Percentiles rank a stretch among this genome's conserved stretches.
Evolutionary conservation across 2,113 vertebrate species (phyloP).

Genomic region (Abramis brama): DNA sequence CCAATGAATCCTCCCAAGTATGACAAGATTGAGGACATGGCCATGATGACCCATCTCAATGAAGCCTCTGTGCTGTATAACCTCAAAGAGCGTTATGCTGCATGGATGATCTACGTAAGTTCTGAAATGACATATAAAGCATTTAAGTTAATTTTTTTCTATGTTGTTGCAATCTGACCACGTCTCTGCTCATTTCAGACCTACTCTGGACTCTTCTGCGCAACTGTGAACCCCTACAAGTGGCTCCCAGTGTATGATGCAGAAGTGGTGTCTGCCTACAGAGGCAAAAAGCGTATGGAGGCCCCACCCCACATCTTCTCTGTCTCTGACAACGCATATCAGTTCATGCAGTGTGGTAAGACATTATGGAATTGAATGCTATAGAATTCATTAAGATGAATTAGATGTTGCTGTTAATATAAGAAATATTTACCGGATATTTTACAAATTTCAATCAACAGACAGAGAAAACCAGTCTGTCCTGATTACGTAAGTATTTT

Average conservation of each 20-base stretch:
- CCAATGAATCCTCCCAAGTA: conserved; percentile 79
- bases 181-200: conserved; percentile 70
- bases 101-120: conserved; percentile 75
- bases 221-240: conserved; percentile 88
- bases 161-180: neutral
- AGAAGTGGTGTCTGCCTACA: conserved; percentile 69
- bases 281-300: conserved; percentile 79
- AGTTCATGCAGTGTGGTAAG: conserved; percentile 44
- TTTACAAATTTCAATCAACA: neutral
- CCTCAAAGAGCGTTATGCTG: conserved; percentile 85
- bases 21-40: conserved; percentile 82
- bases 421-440: neutral
- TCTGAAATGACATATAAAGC: neutral
- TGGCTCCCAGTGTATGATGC: conserved; percentile 85
- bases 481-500: conserved; percentile 3
- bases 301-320: conserved; percentile 57
- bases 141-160: neutral
- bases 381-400: too few species aligned
- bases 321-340: conserved; percentile 55
- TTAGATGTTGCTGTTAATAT: neutral
- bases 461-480: conserved; percentile 11
- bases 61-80: conserved; percentile 82
- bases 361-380: neutral
- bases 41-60: conserved; percentile 84
- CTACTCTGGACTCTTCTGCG: conserved; percentile 86